Percentiles rank a stretch among this genome's conserved stretches.
Evolutionary conservation across 2,797 vertebrate species (phyloP).

Genomic region (Silurus aristotelis): DNA sequence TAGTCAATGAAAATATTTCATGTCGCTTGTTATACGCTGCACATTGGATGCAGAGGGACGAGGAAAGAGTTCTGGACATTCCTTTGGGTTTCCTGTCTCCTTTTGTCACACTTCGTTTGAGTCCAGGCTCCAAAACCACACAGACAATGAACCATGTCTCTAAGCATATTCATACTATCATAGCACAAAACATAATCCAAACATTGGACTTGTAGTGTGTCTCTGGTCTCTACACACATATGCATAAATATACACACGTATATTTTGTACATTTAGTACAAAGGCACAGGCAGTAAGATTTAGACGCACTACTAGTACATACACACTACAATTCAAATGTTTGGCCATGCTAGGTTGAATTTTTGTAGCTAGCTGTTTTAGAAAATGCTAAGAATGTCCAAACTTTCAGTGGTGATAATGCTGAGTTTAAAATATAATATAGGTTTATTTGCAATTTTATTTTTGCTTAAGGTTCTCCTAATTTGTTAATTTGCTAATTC

Average conservation of each 20-base stretch:
- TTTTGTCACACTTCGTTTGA: slow-evolving; percentile 46
- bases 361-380: not conserved
- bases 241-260: too few species aligned
- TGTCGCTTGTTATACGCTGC: slow-evolving; percentile 55
- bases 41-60: slow-evolving; percentile 63
- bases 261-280: too few species aligned
- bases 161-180: slow-evolving; percentile 5
- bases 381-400: not conserved
- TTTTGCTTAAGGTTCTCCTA: not conserved
- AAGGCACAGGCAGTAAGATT: too few species aligned
- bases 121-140: slow-evolving; percentile 28
- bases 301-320: too few species aligned
- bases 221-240: too few species aligned
- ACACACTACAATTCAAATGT: not conserved
- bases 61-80: slow-evolving; percentile 68
- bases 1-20: slow-evolving; percentile 70
- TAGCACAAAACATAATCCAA: not conserved
- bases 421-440: not conserved
- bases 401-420: not conserved
- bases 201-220: not conserved
- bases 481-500: not conserved
- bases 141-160: slow-evolving; percentile 20
- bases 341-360: not conserved
- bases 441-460: not conserved
- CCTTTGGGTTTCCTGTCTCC: slow-evolving; percentile 66